phyloP scores from a whole-genome alignment of 2,888 invertebrate species.

The Drosophila hamatofila region DNA sequence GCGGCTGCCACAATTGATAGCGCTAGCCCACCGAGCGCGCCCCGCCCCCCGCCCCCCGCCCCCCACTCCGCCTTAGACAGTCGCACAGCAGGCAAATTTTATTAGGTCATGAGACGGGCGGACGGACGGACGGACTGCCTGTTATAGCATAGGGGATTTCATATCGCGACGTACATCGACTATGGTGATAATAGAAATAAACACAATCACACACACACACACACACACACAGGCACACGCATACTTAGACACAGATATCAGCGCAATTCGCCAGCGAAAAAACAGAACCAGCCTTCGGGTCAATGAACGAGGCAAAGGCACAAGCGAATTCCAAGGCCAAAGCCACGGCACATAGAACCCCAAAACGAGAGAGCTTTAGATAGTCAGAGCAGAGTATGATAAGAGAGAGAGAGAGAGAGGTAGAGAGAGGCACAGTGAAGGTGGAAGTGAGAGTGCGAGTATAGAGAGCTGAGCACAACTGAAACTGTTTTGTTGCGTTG shows the following conservation, averaged over 20 bases:
- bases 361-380: slow-evolving; percentile 39
- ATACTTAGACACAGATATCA: slow-evolving; percentile 40
- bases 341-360: slow-evolving; percentile 72
- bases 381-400: slow-evolving; percentile 1
- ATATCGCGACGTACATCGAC: slow-evolving; percentile 74
- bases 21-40: not conserved
- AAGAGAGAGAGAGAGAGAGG: not conserved
- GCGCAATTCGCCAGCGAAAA: slow-evolving; percentile 53
- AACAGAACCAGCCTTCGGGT: slow-evolving; percentile 58
- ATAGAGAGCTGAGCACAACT: not conserved
- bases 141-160: slow-evolving; percentile 58
- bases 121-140: slow-evolving; percentile 27
- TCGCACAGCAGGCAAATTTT: slow-evolving; percentile 55
- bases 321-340: slow-evolving; percentile 83
- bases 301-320: slow-evolving; percentile 75
- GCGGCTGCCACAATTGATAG: slow-evolving; percentile 50
- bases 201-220: slow-evolving; percentile 42
- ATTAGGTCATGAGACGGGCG: slow-evolving; percentile 71
- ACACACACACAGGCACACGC: slow-evolving; percentile 5
- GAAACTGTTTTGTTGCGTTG: slow-evolving; percentile 1
- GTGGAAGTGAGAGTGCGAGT: not conserved
- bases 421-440: not conserved
- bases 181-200: slow-evolving; percentile 74
- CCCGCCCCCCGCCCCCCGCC: not conserved
- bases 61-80: not conserved